Evolutionary conservation across 2,888 invertebrate species (phyloP), one percentile per base, ranked within the genome.

Genomic region (Mycalesis mineus): DNA sequence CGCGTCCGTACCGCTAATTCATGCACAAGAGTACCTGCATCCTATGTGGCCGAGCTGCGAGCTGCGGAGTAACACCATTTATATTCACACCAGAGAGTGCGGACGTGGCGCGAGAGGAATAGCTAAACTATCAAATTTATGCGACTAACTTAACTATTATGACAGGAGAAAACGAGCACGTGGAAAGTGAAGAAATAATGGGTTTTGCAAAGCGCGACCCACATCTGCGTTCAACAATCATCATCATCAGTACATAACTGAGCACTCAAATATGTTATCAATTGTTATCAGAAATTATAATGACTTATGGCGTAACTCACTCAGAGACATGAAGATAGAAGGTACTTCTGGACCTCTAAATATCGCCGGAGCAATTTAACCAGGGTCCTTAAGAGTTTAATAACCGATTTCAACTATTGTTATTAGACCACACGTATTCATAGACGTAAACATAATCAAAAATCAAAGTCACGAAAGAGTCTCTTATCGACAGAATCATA

Each of bases 1-100:
- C 85, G 84, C 80, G 83, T 85, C 84, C 84, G 85, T 78, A 82
- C 82, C 78, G 82, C 82, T 84, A 85, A 87, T 84, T 83, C 86
- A 83, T 83, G 79, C 82, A 77, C 77, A 77, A 75, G 75, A 79
- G 77, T 81, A 82, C 84, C 82, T 86, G 84, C 82, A 62, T 62
- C 60, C 62, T 62, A 62, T 58, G 62, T 50, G 60, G 52, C 69
- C 71, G 68, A 68, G 67, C 75, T 71, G 72, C 72, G 77, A 77
- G 72, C 73, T 63, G 70, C 71, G 48, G 58, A 60, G 53, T 75
- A 74, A 78, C 76, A 77, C 74, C 69, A 77, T 84, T 83, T 81
- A 82, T 77, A 82, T 84, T 84, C 85, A 78, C 77, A 67, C 68
- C 80, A 77, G 72, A 77, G 72, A 71, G 68, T 65, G 69, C 73